Percentiles rank a stretch among this genome's conserved stretches.
Conservation (phyloP, 1,140 invertebrate species). For the Drosophila takahashii region DNA sequence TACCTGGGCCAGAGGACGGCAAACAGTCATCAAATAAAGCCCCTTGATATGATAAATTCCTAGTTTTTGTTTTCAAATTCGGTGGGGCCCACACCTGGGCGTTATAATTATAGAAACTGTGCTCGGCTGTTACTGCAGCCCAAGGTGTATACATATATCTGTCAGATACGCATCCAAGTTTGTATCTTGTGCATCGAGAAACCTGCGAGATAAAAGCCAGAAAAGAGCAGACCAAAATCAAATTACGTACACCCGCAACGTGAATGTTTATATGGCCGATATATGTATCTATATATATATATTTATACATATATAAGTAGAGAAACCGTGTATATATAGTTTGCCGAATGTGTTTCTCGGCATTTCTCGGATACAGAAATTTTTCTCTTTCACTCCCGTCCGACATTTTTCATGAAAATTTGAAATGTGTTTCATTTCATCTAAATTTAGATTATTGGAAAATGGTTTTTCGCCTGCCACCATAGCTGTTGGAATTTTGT, state of each 20-base stretch:
- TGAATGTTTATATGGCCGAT: constrained; percentile 67
- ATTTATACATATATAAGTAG: constrained; percentile 39
- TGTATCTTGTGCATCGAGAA: constrained; percentile 56
- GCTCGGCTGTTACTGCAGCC: constrained; percentile 19
- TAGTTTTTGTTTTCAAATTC: constrained; percentile 5
- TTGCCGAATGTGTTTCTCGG: constrained; percentile 52
- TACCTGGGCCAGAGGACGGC: constrained; percentile 25
- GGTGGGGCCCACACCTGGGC: constrained; percentile 30
- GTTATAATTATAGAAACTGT: constrained; percentile 38
- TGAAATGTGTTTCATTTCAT: constrained; percentile 83
- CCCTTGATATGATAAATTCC: constrained; percentile 36
- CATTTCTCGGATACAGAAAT: constrained; percentile 71
- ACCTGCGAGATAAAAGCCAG: constrained; percentile 25
- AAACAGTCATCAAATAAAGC: constrained; percentile 14
- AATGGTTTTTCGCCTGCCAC: constrained; percentile 58
- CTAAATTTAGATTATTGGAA: constrained; percentile 82
- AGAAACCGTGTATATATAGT: constrained; percentile 24
- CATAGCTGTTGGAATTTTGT: constrained; percentile 25
- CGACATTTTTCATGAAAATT: constrained; percentile 81
- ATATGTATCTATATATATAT: constrained; percentile 37
- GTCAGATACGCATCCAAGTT: constrained; percentile 54
- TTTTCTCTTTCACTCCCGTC: constrained; percentile 54
- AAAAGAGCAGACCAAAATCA: constrained; percentile 55
- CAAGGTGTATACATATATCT: constrained; percentile 56
- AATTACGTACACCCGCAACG: constrained; percentile 75